Percentiles rank a stretch among this genome's conserved stretches.
These are phyloP conservation scores for Neuroscelio doddi DNA, from an alignment of 2,888 invertebrate genomes.

Conservation along the genomic window DNA sequence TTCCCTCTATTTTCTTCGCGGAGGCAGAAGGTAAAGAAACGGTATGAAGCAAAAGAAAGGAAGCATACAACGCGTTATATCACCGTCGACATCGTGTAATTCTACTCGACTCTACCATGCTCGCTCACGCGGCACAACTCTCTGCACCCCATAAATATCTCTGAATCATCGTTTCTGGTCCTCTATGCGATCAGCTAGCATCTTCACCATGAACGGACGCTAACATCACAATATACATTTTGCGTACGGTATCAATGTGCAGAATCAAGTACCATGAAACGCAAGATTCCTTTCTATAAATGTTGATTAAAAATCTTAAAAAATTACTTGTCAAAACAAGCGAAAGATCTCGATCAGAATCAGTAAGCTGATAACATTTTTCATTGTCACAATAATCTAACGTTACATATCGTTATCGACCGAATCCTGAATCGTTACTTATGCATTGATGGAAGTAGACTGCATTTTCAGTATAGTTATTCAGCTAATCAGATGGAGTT, in stretches of 20 bases:
- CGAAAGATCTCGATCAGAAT: too few relatives aligned
- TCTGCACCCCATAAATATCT: conserved; percentile 66
- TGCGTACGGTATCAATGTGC: conserved; percentile 6
- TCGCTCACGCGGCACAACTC: conserved; percentile 54
- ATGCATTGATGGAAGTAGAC: too few relatives aligned
- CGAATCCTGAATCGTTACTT: too few relatives aligned
- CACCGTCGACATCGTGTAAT: conserved; percentile 63
- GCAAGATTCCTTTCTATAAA: not conserved
- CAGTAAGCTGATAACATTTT: too few relatives aligned
- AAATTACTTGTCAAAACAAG: not conserved
- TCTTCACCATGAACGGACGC: conserved; percentile 15
- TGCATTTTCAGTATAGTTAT: too few relatives aligned
- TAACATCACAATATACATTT: conserved; percentile 15
- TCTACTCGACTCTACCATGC: conserved; percentile 57
- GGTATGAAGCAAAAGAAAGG: conserved; percentile 21
- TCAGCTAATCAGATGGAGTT: too few relatives aligned
- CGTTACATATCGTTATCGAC: too few relatives aligned
- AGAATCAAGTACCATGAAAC: conserved; percentile 3
- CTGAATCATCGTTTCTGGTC: conserved; percentile 61
- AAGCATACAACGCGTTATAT: conserved; percentile 55
- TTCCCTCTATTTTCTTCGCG: conserved; percentile 7
- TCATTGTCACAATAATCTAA: too few relatives aligned
- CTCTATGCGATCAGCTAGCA: conserved; percentile 15
- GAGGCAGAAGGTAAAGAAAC: not conserved
- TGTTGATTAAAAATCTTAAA: conserved; percentile 3